Base-by-base conservation (phyloP, 2,113 vertebrate genomes). In the Misgurnus mizolepis region DNA sequence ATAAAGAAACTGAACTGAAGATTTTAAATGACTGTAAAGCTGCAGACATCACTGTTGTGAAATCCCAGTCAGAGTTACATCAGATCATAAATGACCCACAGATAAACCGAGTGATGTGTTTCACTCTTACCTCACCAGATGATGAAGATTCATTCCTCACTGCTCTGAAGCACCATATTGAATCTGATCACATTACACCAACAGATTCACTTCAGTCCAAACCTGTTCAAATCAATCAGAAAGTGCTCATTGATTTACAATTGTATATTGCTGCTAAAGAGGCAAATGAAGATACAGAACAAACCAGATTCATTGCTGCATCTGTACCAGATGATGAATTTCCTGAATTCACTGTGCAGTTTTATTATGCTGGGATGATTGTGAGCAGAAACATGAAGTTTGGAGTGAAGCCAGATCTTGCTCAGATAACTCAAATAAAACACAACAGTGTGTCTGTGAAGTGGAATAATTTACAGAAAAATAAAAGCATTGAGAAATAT, bases 251-350 rank as follows among this genome's bases (percentile, higher is more conserved):
- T 40, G 12, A 74, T 2, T 12, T 79, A 9, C 41, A n/a, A 6
- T 14, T 34, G 9, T 83, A 75, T 47, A 56, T 83, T 65, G 61
- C 34, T 49, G 53, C n/a, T 5, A 82, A 45, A 60, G 47, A 70
- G 1, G 22, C 14, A 8, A 39, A 64, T 39, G 17, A 79, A 10
- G 15, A 55, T 45, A 1, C 4, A 14, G 41, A 67, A 3, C 62
- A 78, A 47, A 79, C 65, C 45, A 15, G 15, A 45, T 83, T 74
- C 18, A 18, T 83, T 39, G 68, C 69, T 69, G 62, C 47, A 17
- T 68, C 12, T 5, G 1, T 67, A 56, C 18, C 70, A 22, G 55
- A 45, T 9, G 5, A 34, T 34, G 27, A 1, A 3, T 45, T 55
- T 76, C 56, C 64, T 15, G 64, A 50, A 1, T 79, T 11, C 17